A percentile compares a stretch with the other conserved stretches of the same genome.
Conservation (phyloP, 2,888 invertebrate genomes). For the Sericinus montela region DNA sequence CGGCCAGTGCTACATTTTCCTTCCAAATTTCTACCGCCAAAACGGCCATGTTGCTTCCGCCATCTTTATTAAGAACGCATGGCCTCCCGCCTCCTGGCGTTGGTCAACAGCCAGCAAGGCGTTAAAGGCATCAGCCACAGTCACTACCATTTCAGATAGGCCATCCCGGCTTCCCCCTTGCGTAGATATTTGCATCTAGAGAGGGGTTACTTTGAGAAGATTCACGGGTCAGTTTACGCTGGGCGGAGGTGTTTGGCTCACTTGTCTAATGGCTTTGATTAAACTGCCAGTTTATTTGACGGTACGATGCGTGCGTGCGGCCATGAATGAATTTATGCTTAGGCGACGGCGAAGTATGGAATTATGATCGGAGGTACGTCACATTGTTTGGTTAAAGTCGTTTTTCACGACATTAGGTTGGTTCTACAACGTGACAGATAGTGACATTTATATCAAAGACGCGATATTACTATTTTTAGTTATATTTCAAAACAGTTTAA, state of each 20-base stretch:
- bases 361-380: constrained; percentile 64
- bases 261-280: constrained; percentile 79
- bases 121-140: constrained; percentile 75
- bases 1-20: constrained; percentile 37
- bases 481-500: too few species aligned
- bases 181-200: constrained; percentile 27
- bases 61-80: constrained; percentile 78
- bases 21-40: constrained; percentile 50
- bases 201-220: constrained; percentile 36
- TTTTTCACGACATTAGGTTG: constrained; percentile 17
- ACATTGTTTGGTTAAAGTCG: constrained; percentile 28
- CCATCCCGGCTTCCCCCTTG: constrained; percentile 37
- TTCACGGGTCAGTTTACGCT: constrained; percentile 47
- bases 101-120: constrained; percentile 77
- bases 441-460: neutral
- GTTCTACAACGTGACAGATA: neutral
- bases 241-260: constrained; percentile 70
- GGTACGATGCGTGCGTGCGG: constrained; percentile 71
- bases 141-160: constrained; percentile 55
- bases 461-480: too few species aligned
- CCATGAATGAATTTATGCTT: constrained; percentile 77
- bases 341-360: constrained; percentile 62
- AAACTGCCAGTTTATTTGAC: constrained; percentile 79
- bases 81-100: constrained; percentile 70
- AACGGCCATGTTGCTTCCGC: constrained; percentile 62